Base-by-base conservation (phyloP, 2,113 vertebrate species). In the Apodemus speciosus region DNA sequence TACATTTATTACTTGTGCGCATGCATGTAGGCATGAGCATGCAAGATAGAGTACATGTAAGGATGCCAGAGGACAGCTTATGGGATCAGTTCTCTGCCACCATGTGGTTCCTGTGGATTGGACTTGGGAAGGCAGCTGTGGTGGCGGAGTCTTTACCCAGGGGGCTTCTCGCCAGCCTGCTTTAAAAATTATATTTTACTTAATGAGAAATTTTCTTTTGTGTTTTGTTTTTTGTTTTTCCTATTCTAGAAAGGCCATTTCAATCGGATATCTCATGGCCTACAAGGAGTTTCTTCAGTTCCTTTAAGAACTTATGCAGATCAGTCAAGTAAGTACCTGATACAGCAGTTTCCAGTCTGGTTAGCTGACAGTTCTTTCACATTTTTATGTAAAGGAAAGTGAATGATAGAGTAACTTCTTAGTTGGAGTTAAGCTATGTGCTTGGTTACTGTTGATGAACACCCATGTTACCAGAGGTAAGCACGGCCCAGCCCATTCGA, bases 221-320 rank as follows among this genome's bases (percentile, higher is more conserved):
- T 14, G n/a, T 2, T 30, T 87, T n/a, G n/a, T n/a, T n/a, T n/a
- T n/a, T n/a, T n/a, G n/a, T 93, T 16, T 3, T 27, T 87, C 92
- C 15, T 38, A 5, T 30, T 85, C 27, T 97, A 99, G 99, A 98
- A 98, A 93, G 98, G 98, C 95, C 98, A 51, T 96, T 98, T 98
- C 91, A 97, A 97, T 89, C 97, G 98, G 40, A 90, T 99, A 49
- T 98, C 98, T 81, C 98, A 98, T 97, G 99, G 99, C 79, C 97
- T 99, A 49, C 99, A 98, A 23, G 98, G 98, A 94, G 95, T 98
- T 87, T 97, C 98, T 88, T 98, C 97, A 2, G 94, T 98, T 75
- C 98, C 98, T 2, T 97, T 98, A 95, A 98, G 99, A 95, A 99
- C 98, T 56, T 99, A 99, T 4, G 97, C 99, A 0, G 99, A 99